A percentile compares a stretch with the other conserved stretches of the same genome.
Conservation (phyloP, 2,113 vertebrate genomes). For the Nanorana parkeri region DNA sequence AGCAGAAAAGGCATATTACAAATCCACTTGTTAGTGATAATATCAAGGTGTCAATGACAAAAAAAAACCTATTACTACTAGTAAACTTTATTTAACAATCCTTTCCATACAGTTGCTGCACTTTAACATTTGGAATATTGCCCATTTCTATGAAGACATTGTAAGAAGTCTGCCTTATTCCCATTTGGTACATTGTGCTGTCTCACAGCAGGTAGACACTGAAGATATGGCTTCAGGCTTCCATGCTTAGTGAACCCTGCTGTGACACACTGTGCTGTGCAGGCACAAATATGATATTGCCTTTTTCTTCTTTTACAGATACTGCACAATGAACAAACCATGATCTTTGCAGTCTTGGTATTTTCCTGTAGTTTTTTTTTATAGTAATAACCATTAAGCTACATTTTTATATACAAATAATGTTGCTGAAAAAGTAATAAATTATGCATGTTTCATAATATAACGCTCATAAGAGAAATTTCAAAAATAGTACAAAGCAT, state of each 20-base stretch:
- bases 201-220: constrained; percentile 30
- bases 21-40: too few relatives aligned
- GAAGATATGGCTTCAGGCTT: constrained; percentile 40
- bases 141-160: constrained; percentile 13
- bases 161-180: constrained; percentile 22
- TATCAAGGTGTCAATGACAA: background rate
- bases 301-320: constrained; percentile 4
- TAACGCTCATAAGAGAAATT: too few relatives aligned
- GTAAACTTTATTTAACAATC: background rate
- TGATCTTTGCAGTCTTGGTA: too few relatives aligned
- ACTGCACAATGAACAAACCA: background rate
- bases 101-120: background rate
- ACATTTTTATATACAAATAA: too few relatives aligned
- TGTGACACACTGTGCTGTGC: constrained; percentile 36
- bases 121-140: background rate
- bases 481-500: too few relatives aligned
- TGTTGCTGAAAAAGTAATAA: too few relatives aligned
- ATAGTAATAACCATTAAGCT: too few relatives aligned
- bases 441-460: too few relatives aligned
- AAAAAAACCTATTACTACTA: background rate
- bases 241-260: constrained; percentile 30
- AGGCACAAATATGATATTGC: constrained; percentile 29
- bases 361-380: too few relatives aligned
- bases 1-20: too few relatives aligned
- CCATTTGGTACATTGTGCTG: constrained; percentile 22